These are phyloP conservation scores for Orestias chungarensis DNA, from an alignment of 2,797 vertebrate species.

Conservation along the genomic window DNA sequence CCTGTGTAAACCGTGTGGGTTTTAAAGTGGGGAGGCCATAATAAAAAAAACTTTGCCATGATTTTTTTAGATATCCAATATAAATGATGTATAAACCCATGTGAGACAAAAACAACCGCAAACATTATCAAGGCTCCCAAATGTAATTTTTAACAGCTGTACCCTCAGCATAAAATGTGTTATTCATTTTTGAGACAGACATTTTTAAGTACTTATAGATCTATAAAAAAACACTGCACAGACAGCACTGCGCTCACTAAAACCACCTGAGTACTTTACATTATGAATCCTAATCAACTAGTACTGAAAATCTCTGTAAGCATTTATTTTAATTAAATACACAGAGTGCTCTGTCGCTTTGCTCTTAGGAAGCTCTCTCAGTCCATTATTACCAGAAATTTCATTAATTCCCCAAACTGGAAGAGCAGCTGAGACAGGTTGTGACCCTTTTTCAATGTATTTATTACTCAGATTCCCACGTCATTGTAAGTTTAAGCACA, in stretches of 20 bases:
- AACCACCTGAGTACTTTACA: background rate
- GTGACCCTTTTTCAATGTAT: slow-evolving; percentile 8
- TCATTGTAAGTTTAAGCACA: slow-evolving; percentile 28
- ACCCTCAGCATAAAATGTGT: slow-evolving; percentile 2
- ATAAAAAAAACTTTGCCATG: no score
- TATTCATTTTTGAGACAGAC: background rate
- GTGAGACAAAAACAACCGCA: slow-evolving; percentile 24
- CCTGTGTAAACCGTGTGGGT: no score
- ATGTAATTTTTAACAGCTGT: slow-evolving; percentile 12
- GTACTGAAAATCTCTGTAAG: background rate
- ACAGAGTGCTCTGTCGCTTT: slow-evolving; percentile 13
- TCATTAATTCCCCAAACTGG: slow-evolving; percentile 28
- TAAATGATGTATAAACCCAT: slow-evolving; percentile 5
- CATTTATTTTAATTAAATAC: slow-evolving; percentile 3
- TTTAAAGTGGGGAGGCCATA: no score
- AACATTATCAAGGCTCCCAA: slow-evolving; percentile 62
- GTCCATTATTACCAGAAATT: slow-evolving; percentile 15
- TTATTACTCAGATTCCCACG: slow-evolving; percentile 29
- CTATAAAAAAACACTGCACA: background rate
- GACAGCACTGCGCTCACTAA: slow-evolving; percentile 1
- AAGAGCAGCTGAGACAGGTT: slow-evolving; percentile 10
- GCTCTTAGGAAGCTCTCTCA: slow-evolving; percentile 18
- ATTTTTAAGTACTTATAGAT: background rate
- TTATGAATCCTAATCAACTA: background rate
- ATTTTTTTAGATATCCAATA: no score